Evolutionary conservation across 2,797 vertebrate genomes (phyloP), one percentile per base, ranked within the genome.

Genomic region (Neosilurus hyrtlii): DNA sequence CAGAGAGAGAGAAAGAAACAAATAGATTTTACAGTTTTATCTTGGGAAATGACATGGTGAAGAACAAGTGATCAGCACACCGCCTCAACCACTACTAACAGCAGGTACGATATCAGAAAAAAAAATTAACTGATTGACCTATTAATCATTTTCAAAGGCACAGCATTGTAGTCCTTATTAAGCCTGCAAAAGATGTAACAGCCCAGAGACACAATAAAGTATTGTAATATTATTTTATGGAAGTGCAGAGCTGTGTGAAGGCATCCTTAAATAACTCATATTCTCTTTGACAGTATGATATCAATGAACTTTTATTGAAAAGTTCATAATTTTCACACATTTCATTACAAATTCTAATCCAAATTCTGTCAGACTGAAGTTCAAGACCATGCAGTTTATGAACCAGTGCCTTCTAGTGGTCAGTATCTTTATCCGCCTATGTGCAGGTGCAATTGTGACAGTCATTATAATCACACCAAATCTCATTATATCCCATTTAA

Each of bases 361-460:
- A 30, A 30, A 73, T 24, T 26, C 54, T 15, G 43, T 72, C 18
- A 59, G 54, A 59, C 26, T 56, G 43, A 76, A 61, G 16, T 57
- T 74, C 52, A 57, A 57, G 52, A 49, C 7, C 7, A 62, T 57
- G 22, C 67, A 68, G 56, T 79, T 62, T 71, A 59, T 62, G 35
- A 84, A 80, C 56, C 76, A 63, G 79, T 49, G 59, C 70, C 83
- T 81, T 75, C 72, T 76, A 62, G 79, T 76, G 78, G 70, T 26
- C 11, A 16, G 37, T 37, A 24, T 26, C 24, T 22, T 59, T 73
- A 67, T 59, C 37, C 37, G 56, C 66, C 43, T 79, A 56, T 10
- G 18, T 83, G 51, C 63, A 76, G 63, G 52, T 68, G 10, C 63
- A 66, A 35, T 43, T 5, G 26, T 66, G 16, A 16, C 30, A 59